phyloP scores from a whole-genome alignment of 2,888 invertebrate genomes.

The Odontomyia ornata region DNA sequence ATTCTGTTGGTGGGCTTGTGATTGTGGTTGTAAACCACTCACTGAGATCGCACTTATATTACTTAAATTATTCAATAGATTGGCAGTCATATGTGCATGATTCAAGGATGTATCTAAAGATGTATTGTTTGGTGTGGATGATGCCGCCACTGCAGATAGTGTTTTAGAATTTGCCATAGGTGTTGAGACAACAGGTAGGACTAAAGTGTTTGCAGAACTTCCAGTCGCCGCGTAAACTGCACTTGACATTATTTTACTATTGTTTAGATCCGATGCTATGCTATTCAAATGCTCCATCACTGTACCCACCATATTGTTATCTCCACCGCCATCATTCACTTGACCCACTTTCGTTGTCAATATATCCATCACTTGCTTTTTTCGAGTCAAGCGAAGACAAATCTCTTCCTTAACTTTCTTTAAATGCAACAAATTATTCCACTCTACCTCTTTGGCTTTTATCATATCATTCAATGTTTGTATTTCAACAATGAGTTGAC shows the following conservation, averaged over 20 bases:
- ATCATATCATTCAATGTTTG: slow-evolving; percentile 78
- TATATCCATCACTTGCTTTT: slow-evolving; percentile 70
- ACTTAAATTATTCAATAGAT: slow-evolving; percentile 29
- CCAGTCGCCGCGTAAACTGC: slow-evolving; percentile 14
- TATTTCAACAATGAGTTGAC: slow-evolving; percentile 73
- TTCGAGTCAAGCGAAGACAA: slow-evolving; percentile 74
- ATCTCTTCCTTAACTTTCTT: slow-evolving; percentile 88
- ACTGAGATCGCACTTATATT: slow-evolving; percentile 37
- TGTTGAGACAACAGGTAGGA: background rate
- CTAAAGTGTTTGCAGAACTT: background rate
- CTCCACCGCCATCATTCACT: slow-evolving; percentile 39
- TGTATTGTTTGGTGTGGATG: slow-evolving; percentile 16
- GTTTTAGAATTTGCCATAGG: background rate
- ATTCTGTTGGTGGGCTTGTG: background rate
- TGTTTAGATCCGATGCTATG: background rate
- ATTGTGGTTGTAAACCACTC: background rate
- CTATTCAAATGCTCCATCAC: slow-evolving; percentile 14
- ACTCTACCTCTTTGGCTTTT: slow-evolving; percentile 83
- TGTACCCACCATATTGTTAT: background rate
- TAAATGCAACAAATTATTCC: slow-evolving; percentile 83
- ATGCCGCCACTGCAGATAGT: slow-evolving; percentile 13
- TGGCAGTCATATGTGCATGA: slow-evolving; percentile 11
- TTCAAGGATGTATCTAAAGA: background rate
- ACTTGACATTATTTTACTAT: background rate
- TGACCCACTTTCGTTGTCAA: slow-evolving; percentile 56